Conservation (phyloP, 2,113 vertebrate genomes). For the Ageneiosus marmoratus region DNA sequence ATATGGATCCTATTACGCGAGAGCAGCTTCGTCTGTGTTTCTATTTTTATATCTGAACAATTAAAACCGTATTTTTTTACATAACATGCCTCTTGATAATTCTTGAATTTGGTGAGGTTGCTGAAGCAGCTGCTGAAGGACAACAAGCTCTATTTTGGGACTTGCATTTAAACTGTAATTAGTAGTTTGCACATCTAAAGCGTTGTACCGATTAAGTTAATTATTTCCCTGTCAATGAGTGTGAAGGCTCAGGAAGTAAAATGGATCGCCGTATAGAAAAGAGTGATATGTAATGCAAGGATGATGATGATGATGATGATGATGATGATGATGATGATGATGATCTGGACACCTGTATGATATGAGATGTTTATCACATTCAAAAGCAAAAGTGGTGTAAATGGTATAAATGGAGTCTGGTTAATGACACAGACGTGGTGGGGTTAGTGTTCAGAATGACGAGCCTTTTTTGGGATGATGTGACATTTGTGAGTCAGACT, state of each 20-base stretch:
- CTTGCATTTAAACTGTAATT: slow-evolving; percentile 22
- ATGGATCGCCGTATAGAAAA: neutral
- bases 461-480: neutral
- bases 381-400: neutral
- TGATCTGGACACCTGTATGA: neutral
- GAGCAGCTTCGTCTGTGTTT: neutral
- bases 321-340: too few relatives aligned
- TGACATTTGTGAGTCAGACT: neutral
- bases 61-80: neutral
- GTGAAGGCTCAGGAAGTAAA: neutral
- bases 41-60: neutral
- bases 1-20: neutral
- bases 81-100: slow-evolving; percentile 2
- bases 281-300: too few relatives aligned
- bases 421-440: neutral
- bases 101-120: neutral
- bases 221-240: neutral
- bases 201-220: slow-evolving; percentile 7
- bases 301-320: too few relatives aligned
- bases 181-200: slow-evolving; percentile 10
- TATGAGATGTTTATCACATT: neutral
- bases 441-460: neutral
- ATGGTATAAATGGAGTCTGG: neutral
- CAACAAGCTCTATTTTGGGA: slow-evolving; percentile 1
- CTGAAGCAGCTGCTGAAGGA: slow-evolving; percentile 17